A percentile compares a stretch with the other conserved stretches of the same genome.
Evolutionary conservation across 2,797 vertebrate species (phyloP).

Genomic region (Alca torda): DNA sequence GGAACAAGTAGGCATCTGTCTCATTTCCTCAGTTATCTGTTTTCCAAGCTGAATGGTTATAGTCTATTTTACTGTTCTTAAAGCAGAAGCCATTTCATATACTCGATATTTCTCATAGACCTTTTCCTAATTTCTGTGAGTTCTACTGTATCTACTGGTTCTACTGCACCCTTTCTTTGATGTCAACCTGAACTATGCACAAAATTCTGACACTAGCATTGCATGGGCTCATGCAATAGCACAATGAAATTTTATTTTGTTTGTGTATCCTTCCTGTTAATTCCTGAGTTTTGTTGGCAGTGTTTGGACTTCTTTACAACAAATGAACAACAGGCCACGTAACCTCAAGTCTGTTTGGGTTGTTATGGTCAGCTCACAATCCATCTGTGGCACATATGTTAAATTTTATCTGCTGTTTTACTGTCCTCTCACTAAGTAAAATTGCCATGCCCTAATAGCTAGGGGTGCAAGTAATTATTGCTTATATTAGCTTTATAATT

Average conservation of each 20-base stretch:
- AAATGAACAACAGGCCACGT: background rate
- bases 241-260: background rate
- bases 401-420: background rate
- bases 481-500: background rate
- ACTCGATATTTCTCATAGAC: background rate
- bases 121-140: background rate
- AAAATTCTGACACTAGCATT: background rate
- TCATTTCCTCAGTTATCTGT: background rate
- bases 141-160: background rate
- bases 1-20: background rate
- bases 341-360: background rate
- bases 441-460: background rate
- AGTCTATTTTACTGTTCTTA: background rate
- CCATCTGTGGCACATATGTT: background rate
- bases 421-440: background rate
- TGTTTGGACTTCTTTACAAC: background rate
- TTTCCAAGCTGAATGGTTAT: background rate
- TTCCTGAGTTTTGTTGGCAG: background rate
- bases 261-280: background rate
- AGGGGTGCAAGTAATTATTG: background rate
- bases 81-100: background rate
- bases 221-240: background rate
- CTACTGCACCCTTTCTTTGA: background rate
- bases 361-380: background rate
- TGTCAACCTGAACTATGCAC: background rate